Evolutionary conservation across 2,113 vertebrate genomes (phyloP).

Genomic region (Ursus arctos): DNA sequence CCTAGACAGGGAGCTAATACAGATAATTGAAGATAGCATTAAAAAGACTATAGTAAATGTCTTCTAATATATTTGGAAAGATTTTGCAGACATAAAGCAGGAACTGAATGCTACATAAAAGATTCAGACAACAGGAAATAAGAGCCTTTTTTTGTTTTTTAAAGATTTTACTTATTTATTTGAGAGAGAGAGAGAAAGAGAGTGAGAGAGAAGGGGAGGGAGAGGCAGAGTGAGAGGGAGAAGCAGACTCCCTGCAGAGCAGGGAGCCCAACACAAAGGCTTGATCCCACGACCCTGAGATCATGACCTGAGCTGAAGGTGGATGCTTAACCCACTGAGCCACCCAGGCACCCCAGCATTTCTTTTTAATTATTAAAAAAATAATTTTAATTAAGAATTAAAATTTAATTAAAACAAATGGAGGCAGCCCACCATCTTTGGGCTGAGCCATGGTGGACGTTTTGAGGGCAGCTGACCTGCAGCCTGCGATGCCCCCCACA

Average conservation of each 20-base stretch:
- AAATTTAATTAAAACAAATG: background rate
- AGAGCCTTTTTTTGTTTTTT: background rate
- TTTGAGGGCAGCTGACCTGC: background rate
- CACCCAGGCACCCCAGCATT: background rate
- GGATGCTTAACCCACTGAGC: background rate
- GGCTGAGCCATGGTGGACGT: background rate
- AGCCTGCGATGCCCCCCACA: background rate
- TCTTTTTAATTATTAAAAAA: background rate
- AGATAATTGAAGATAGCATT: background rate
- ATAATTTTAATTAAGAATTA: background rate
- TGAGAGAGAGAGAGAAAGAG: background rate
- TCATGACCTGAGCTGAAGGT: background rate
- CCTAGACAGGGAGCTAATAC: background rate
- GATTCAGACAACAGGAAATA: background rate
- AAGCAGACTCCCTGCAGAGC: background rate
- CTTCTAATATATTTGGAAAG: background rate
- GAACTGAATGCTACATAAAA: background rate
- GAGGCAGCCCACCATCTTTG: background rate
- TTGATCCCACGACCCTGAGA: background rate
- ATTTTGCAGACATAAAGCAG: background rate
- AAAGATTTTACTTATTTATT: background rate
- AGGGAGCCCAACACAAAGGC: background rate
- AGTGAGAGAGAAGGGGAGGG: background rate
- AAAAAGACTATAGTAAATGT: background rate
- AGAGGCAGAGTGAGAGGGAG: background rate